Conservation (phyloP, 2,888 invertebrate genomes). For the Caenorhabditis sp. region DNA sequence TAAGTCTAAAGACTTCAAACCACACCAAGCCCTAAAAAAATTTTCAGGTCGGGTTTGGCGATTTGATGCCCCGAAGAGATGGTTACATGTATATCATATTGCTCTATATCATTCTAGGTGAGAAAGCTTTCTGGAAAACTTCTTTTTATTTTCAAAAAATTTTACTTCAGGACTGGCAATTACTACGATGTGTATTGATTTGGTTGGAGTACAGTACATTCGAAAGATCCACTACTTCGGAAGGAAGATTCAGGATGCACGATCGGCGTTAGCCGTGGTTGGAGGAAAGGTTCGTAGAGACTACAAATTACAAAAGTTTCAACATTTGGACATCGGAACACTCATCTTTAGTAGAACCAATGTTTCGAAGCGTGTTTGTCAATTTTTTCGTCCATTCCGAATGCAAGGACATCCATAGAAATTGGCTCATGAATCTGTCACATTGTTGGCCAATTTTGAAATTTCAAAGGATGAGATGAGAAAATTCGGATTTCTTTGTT, state of each 20-base stretch:
- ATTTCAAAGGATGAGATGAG: too few relatives aligned
- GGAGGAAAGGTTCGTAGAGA: constrained; percentile 81
- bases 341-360: too few relatives aligned
- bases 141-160: not conserved
- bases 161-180: constrained; percentile 81
- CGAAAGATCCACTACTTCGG: constrained; percentile 84
- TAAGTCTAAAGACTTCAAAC: constrained; percentile 48
- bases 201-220: constrained; percentile 83
- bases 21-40: not conserved
- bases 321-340: too few relatives aligned
- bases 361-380: too few relatives aligned
- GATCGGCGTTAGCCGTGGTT: constrained; percentile 83
- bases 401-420: not conserved
- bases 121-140: not conserved
- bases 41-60: constrained; percentile 82
- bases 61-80: constrained; percentile 82
- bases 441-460: not conserved
- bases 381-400: too few relatives aligned
- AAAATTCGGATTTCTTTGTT: too few relatives aligned
- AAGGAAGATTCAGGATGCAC: constrained; percentile 83
- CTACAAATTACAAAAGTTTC: too few relatives aligned
- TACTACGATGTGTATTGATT: constrained; percentile 83
- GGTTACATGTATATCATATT: constrained; percentile 83
- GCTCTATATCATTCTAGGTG: constrained; percentile 82
- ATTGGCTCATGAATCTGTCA: constrained; percentile 23